Percentiles rank a stretch among this genome's conserved stretches.
Evolutionary conservation across 1,140 invertebrate species (phyloP).

Genomic region (Leptinotarsa defecta): DNA sequence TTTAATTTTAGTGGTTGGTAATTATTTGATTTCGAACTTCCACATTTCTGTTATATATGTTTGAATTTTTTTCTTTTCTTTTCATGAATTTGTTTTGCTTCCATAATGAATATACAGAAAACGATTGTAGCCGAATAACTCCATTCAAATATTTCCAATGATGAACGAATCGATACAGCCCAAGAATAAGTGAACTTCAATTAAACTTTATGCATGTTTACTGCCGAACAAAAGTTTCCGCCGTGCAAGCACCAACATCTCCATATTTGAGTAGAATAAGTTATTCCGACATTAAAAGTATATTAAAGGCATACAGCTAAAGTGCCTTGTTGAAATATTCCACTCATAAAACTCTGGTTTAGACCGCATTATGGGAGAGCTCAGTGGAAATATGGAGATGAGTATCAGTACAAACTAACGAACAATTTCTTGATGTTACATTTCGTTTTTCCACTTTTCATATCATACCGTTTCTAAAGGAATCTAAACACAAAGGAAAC

Average conservation of each 20-base stretch:
- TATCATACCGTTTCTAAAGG: no score
- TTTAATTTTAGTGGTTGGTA: no score
- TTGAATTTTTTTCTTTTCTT: no score
- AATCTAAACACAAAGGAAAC: no score
- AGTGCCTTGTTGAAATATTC: conserved; percentile 10
- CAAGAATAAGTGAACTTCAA: neutral
- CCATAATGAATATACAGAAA: no score
- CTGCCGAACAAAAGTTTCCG: no score
- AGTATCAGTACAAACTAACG: neutral
- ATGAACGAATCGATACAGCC: neutral
- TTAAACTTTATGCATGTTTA: neutral
- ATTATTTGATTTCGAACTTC: no score
- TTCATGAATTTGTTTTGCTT: no score
- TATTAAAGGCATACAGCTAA: neutral
- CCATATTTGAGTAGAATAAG: neutral
- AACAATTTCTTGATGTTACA: neutral
- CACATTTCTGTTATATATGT: no score
- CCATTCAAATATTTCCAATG: neutral
- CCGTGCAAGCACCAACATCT: no score
- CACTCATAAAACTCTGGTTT: conserved; percentile 4
- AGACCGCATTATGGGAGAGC: neutral
- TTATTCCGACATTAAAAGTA: neutral
- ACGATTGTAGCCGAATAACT: no score
- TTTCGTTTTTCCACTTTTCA: no score
- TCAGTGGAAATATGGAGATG: neutral